phyloP scores from a whole-genome alignment of 2,888 invertebrate species.

The Macrophya alboannulata region DNA sequence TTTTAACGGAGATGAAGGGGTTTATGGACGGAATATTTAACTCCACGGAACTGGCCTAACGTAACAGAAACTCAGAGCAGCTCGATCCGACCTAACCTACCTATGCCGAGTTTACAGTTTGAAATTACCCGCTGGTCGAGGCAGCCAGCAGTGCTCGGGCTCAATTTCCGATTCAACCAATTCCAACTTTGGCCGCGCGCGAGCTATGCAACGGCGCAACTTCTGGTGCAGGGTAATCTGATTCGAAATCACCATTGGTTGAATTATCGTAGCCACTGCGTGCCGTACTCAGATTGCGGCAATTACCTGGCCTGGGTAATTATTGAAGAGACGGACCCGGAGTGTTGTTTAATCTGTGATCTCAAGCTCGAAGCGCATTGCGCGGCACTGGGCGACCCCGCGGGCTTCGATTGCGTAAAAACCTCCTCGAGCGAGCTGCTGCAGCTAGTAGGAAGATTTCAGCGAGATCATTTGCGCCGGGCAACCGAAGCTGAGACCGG shows the following conservation, averaged over 20 bases:
- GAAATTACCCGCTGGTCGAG: conserved; percentile 47
- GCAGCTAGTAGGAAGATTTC: conserved; percentile 37
- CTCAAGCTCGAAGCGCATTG: conserved; percentile 68
- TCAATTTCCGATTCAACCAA: conserved; percentile 70
- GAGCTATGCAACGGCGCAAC: conserved; percentile 66
- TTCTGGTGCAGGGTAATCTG: conserved; percentile 76
- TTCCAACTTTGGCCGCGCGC: conserved; percentile 75
- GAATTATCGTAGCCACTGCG: conserved; percentile 77
- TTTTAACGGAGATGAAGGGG: neutral
- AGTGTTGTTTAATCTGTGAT: conserved; percentile 79
- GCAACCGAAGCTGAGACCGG: neutral
- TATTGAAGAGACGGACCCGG: conserved; percentile 77
- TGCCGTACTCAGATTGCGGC: conserved; percentile 78
- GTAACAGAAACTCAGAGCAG: conserved; percentile 26
- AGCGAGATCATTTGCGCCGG: conserved; percentile 43
- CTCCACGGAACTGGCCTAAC: conserved; percentile 23
- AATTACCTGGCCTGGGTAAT: conserved; percentile 78
- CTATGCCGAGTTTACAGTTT: conserved; percentile 44
- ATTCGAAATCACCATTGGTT: conserved; percentile 77
- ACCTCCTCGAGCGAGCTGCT: conserved; percentile 26
- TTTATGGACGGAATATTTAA: neutral
- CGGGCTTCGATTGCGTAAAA: conserved; percentile 47
- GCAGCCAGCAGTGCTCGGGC: conserved; percentile 37
- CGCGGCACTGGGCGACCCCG: conserved; percentile 62
- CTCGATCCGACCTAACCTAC: conserved; percentile 23